phyloP scores from a whole-genome alignment of 37 sponge, comb jelly and placozoan genomes.

The Petrosia ficiformis region DNA sequence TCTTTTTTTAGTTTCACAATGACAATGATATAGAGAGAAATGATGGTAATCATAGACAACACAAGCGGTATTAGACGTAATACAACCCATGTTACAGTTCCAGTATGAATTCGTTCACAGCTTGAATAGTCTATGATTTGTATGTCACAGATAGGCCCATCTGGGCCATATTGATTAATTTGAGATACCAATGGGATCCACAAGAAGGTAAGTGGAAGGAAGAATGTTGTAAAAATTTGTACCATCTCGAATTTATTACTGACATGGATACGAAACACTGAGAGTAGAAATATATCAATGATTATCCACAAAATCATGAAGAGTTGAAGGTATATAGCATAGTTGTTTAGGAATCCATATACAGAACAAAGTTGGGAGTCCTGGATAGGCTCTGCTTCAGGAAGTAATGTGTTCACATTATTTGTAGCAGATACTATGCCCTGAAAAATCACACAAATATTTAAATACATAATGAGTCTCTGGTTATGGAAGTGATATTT shows the following conservation, averaged over 20 bases:
- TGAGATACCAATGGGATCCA: constrained; percentile 27
- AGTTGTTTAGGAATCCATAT: constrained; percentile 29
- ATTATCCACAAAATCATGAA: constrained; percentile 16
- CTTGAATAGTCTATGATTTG: neutral
- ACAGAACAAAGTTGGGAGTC: constrained; percentile 30
- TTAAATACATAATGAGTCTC: constrained; percentile 33
- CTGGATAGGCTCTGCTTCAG: neutral
- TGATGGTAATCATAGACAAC: neutral
- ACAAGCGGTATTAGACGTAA: neutral
- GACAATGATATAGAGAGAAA: neutral
- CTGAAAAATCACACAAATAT: constrained; percentile 11
- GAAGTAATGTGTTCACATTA: no score
- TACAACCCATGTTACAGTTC: neutral
- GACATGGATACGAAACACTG: neutral
- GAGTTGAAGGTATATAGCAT: constrained; percentile 8
- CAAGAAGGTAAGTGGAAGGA: constrained; percentile 16
- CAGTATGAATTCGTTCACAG: neutral
- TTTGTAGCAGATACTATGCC: neutral
- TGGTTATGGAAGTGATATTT: constrained; percentile 35
- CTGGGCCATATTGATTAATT: constrained; percentile 8
- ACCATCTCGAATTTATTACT: constrained; percentile 8
- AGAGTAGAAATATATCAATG: constrained; percentile 12
- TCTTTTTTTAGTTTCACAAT: neutral
- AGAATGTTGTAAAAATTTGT: neutral
- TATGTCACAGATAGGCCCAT: constrained; percentile 24